Evolutionary conservation across 2,888 invertebrate species (phyloP).

Genomic region (Xestia ashworthii): DNA sequence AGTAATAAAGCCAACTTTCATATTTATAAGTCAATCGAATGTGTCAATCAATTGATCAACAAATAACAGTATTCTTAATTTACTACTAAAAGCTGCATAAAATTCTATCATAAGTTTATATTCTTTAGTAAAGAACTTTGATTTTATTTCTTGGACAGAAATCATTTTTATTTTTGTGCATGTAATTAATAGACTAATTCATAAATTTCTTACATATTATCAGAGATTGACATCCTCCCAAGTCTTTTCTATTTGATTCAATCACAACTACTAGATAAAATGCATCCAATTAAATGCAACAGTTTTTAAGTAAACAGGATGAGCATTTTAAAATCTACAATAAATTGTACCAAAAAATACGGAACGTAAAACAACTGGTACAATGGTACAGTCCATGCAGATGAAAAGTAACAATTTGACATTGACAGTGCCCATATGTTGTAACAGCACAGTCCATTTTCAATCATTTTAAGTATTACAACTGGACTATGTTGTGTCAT

Average conservation of each 20-base stretch:
- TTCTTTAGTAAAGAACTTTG: not conserved
- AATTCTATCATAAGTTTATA: not conserved
- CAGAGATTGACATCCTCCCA: slow-evolving; percentile 33
- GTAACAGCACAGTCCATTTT: not conserved
- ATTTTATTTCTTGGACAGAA: slow-evolving; percentile 22
- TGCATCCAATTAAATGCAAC: not conserved
- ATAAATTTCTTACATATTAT: slow-evolving; percentile 2
- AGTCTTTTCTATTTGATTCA: slow-evolving; percentile 2
- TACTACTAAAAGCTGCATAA: slow-evolving; percentile 4
- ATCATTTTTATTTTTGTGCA: not conserved
- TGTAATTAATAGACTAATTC: slow-evolving; percentile 1
- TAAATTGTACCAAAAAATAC: not conserved
- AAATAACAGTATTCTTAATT: not conserved
- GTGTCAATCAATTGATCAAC: not conserved
- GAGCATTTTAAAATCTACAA: not conserved
- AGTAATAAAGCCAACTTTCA: not conserved
- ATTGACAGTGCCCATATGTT: not conserved
- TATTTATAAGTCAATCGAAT: not conserved
- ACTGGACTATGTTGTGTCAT: not conserved
- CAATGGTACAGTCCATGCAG: not conserved
- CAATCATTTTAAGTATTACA: not conserved
- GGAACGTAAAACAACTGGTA: not conserved
- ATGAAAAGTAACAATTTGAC: not conserved
- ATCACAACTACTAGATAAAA: not conserved
- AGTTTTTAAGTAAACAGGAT: not conserved